phyloP scores from a whole-genome alignment of 2,888 invertebrate genomes.

The Latrodectus elegans region DNA sequence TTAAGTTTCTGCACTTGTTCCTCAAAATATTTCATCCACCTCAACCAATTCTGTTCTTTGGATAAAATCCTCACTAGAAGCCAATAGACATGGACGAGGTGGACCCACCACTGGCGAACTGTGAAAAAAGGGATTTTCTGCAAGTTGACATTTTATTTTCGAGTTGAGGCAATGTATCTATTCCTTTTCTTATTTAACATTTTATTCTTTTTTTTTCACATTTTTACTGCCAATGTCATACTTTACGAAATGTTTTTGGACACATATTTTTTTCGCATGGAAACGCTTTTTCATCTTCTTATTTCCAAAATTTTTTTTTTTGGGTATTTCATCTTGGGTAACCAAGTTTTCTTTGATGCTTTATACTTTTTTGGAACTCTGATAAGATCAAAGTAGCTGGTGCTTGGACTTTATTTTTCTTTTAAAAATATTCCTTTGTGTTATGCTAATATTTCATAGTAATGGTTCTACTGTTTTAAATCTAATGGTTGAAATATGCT shows the following conservation, averaged over 20 bases:
- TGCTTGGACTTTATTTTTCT: neutral
- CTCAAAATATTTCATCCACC: conserved; percentile 39
- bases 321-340: conserved; percentile 13
- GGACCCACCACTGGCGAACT: conserved; percentile 27
- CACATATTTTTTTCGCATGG: conserved; percentile 28
- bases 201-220: conserved; percentile 7
- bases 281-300: conserved; percentile 18
- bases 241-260: conserved; percentile 50
- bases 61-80: conserved; percentile 24
- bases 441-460: too few relatives aligned
- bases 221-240: conserved; percentile 35
- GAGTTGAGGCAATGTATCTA: conserved; percentile 25
- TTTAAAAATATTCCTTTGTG: too few relatives aligned
- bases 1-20: conserved; percentile 14
- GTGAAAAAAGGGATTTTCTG: conserved; percentile 55
- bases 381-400: conserved; percentile 41
- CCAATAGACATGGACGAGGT: conserved; percentile 30
- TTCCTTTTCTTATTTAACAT: conserved; percentile 24
- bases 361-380: neutral
- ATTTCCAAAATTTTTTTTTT: conserved; percentile 4
- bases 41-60: conserved; percentile 44
- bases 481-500: too few relatives aligned
- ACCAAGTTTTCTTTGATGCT: conserved; percentile 13
- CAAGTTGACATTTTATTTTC: conserved; percentile 55
- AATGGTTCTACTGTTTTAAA: too few relatives aligned